Percentiles rank a stretch among this genome's conserved stretches.
Conservation (phyloP, 2,113 vertebrate genomes). For the Tupaia chinensis region DNA sequence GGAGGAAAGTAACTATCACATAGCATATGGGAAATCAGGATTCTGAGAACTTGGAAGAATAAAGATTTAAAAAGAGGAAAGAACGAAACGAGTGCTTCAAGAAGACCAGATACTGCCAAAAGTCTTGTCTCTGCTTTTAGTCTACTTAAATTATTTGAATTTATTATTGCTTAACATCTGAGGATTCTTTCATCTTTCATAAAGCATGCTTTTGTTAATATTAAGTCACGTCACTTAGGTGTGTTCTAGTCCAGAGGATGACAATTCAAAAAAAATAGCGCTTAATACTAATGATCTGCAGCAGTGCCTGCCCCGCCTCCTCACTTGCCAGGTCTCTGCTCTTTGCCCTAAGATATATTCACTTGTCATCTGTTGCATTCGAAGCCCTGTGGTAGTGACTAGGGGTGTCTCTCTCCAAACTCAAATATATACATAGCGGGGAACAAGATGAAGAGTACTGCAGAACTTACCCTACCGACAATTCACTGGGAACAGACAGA, state of each 20-base stretch:
- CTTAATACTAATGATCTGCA: not conserved
- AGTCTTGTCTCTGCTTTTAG: not conserved
- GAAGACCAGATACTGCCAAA: not conserved
- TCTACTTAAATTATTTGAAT: not conserved
- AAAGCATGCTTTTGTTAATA: not conserved
- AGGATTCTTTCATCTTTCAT: not conserved
- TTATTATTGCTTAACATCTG: not conserved
- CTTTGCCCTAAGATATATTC: not conserved
- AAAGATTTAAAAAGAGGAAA: not conserved
- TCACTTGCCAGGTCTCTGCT: not conserved
- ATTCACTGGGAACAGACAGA: not conserved
- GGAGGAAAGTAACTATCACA: conserved; percentile 37
- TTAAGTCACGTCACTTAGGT: not conserved
- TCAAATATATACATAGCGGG: not conserved
- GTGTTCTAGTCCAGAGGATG: not conserved
- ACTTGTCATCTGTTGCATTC: not conserved
- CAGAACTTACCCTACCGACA: not conserved
- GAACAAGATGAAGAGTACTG: not conserved
- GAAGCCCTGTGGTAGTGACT: not conserved
- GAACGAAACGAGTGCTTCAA: not conserved
- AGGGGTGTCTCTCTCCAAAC: not conserved
- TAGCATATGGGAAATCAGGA: not conserved
- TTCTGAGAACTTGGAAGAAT: not conserved
- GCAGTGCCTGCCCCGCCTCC: not conserved
- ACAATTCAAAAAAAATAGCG: not conserved